Conservation (phyloP, 2,113 vertebrate species). For the Crotalus horridus region DNA sequence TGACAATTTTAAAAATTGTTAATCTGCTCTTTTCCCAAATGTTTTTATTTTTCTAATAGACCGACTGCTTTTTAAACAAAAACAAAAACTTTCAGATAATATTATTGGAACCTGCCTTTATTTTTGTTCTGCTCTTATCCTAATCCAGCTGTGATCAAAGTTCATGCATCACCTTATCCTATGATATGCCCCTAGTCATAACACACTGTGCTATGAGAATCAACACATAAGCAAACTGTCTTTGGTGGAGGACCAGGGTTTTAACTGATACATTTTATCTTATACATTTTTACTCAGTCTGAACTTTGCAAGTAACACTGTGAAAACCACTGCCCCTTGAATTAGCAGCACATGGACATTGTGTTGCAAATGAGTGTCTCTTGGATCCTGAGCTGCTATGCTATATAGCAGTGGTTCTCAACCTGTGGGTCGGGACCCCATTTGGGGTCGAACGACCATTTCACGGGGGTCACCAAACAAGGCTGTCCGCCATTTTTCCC, state of each 20-base stretch:
- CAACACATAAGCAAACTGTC: too few species aligned
- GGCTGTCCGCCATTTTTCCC: too few species aligned
- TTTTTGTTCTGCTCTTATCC: constrained; percentile 47
- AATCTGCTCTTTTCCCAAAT: constrained; percentile 14
- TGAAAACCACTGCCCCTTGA: constrained; percentile 16
- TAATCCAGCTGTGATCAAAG: constrained; percentile 59
- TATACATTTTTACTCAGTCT: constrained; percentile 53
- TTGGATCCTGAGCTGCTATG: background rate
- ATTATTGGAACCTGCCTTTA: constrained; percentile 47
- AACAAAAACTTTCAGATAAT: constrained; percentile 28
- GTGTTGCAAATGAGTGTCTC: background rate
- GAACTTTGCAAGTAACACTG: constrained; percentile 53
- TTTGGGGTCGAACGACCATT: too few species aligned
- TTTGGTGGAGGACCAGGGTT: too few species aligned
- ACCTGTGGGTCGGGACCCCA: too few species aligned
- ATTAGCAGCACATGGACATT: background rate
- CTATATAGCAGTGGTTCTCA: background rate
- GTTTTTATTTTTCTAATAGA: constrained; percentile 1
- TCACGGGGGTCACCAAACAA: too few species aligned
- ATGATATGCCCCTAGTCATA: constrained; percentile 52
- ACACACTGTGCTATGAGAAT: constrained; percentile 48
- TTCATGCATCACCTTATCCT: constrained; percentile 53
- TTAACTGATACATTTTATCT: constrained; percentile 52
- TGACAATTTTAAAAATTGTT: constrained; percentile 20
- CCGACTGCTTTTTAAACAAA: constrained; percentile 28